Evolutionary conservation across 2,888 invertebrate species (phyloP).

Genomic region (Hyles lineata): DNA sequence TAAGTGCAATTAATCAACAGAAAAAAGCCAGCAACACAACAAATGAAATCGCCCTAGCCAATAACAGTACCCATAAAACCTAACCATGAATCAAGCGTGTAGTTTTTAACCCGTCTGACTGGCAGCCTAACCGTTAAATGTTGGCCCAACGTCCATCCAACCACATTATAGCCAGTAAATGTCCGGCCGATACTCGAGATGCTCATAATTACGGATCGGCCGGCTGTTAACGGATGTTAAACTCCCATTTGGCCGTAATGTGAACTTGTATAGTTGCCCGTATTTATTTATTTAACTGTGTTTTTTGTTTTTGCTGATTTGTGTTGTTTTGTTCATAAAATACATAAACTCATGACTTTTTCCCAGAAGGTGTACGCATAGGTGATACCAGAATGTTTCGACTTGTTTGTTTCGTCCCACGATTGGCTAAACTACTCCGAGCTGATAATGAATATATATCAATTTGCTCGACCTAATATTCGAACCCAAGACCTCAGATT

Average conservation of each 20-base stretch:
- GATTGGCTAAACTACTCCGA: too few relatives aligned
- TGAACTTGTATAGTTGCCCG: background rate
- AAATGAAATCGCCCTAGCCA: background rate
- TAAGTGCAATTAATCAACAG: too few relatives aligned
- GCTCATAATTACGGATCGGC: background rate
- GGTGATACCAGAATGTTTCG: too few relatives aligned
- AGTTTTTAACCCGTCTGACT: slow-evolving; percentile 1
- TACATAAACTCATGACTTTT: background rate
- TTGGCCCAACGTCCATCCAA: background rate
- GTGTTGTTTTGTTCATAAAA: background rate
- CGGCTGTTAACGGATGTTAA: background rate
- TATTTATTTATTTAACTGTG: background rate
- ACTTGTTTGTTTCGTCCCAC: too few relatives aligned
- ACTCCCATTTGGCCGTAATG: background rate
- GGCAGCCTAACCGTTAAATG: background rate
- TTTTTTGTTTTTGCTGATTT: background rate
- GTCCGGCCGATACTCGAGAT: slow-evolving; percentile 4
- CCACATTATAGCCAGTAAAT: slow-evolving; percentile 20
- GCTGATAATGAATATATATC: too few relatives aligned
- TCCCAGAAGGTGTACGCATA: background rate
- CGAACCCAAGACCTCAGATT: too few relatives aligned
- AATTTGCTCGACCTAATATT: too few relatives aligned
- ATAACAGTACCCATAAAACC: background rate
- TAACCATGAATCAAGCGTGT: background rate
- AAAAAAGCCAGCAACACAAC: too few relatives aligned